These are phyloP conservation scores for Heliconius hewitsoni DNA, from an alignment of 1,140 invertebrate species.

Conservation along the genomic window DNA sequence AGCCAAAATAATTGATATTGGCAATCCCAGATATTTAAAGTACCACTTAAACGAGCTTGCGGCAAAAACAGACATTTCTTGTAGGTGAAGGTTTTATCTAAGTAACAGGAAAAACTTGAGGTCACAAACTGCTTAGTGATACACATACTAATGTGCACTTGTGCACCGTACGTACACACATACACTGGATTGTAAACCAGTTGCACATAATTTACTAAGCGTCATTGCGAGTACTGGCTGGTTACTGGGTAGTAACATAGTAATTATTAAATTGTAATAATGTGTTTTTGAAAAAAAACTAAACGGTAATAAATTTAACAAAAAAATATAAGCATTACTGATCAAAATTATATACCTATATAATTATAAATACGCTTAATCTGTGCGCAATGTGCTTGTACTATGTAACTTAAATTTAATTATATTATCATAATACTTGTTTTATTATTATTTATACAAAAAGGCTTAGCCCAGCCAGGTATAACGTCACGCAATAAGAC, in stretches of 20 bases:
- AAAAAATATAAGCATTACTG: not conserved
- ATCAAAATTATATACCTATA: too few relatives aligned
- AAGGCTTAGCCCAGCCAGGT: too few relatives aligned
- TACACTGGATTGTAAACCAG: not conserved
- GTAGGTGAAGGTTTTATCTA: constrained; percentile 12
- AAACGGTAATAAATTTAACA: not conserved
- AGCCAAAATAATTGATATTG: constrained; percentile 51
- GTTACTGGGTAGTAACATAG: too few relatives aligned
- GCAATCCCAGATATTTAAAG: constrained; percentile 60
- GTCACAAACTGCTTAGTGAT: constrained; percentile 18
- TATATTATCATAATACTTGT: too few relatives aligned
- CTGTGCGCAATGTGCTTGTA: too few relatives aligned
- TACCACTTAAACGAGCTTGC: constrained; percentile 48
- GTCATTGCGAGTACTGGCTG: not conserved
- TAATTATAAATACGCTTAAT: too few relatives aligned
- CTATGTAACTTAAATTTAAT: too few relatives aligned
- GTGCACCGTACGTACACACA: constrained; percentile 4
- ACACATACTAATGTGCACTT: constrained; percentile 9
- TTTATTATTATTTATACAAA: too few relatives aligned
- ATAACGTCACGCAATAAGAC: too few relatives aligned
- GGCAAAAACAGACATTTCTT: constrained; percentile 32
- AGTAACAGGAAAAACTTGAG: constrained; percentile 20
- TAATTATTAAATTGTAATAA: too few relatives aligned
- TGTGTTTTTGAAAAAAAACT: too few relatives aligned
- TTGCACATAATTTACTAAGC: not conserved